Evolutionary conservation across 2,113 vertebrate species (phyloP).

Genomic region (Chionomys nivalis): DNA sequence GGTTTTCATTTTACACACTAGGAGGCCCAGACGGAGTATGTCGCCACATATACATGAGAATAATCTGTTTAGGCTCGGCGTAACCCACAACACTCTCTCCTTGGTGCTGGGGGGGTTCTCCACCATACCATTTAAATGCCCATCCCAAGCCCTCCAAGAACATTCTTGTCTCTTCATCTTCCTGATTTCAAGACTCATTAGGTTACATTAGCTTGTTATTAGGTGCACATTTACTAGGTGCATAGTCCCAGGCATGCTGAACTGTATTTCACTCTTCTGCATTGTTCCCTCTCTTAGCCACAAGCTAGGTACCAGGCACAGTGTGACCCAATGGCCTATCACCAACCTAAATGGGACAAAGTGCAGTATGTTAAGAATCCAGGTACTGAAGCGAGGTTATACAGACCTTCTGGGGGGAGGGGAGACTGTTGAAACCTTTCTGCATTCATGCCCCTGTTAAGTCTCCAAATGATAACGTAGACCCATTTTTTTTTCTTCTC

Average conservation of each 20-base stretch:
- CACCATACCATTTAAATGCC: slow-evolving; percentile 45
- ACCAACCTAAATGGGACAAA: neutral
- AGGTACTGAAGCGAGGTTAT: neutral
- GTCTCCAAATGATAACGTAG: neutral
- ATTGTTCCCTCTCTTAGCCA: slow-evolving; percentile 47
- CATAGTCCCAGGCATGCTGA: slow-evolving; percentile 61
- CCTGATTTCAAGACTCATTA: slow-evolving; percentile 68
- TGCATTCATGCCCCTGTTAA: neutral
- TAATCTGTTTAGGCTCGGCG: slow-evolving; percentile 54
- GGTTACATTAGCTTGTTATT: slow-evolving; percentile 72
- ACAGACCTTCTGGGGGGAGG: neutral
- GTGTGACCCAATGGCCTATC: neutral
- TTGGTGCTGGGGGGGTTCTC: neutral
- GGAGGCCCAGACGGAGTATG: neutral
- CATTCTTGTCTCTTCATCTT: slow-evolving; percentile 73
- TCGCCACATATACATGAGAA: slow-evolving; percentile 26
- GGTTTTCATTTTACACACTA: slow-evolving; percentile 34
- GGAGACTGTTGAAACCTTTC: neutral
- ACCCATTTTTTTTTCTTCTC: neutral
- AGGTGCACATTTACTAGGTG: slow-evolving; percentile 40
- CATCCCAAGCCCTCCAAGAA: slow-evolving; percentile 58
- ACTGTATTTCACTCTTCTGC: neutral
- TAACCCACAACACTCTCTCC: neutral
- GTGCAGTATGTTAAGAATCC: neutral
- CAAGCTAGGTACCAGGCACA: neutral